A percentile compares a stretch with the other conserved stretches of the same genome.
phyloP scores from a whole-genome alignment of 1,140 invertebrate genomes.

The Listronotus bonariensis region DNA sequence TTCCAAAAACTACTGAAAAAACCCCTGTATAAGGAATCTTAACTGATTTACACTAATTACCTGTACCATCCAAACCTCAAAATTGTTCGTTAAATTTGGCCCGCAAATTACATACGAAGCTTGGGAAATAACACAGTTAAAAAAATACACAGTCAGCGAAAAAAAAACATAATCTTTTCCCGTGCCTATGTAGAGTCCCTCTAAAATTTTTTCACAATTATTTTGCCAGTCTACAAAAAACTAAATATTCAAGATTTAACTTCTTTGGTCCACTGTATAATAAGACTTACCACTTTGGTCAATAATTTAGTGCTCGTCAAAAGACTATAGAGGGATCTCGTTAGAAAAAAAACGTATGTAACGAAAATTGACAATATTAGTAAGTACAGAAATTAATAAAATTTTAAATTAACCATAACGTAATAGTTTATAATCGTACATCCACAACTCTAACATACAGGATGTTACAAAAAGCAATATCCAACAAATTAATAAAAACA shows the following conservation, averaged over 20 bases:
- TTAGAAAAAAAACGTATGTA: neutral
- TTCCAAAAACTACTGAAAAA: no score
- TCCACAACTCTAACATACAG: conserved; percentile 6
- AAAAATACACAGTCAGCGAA: conserved; percentile 8
- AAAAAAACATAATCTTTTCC: neutral
- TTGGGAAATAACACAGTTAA: neutral
- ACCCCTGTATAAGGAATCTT: no score
- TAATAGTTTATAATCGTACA: neutral
- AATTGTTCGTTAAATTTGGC: no score
- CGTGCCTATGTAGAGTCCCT: neutral
- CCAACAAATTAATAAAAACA: neutral
- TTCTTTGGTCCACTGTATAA: conserved; percentile 18
- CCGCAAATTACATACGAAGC: no score
- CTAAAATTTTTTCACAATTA: conserved; percentile 13
- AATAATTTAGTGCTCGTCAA: neutral
- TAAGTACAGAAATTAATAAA: neutral
- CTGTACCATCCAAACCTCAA: neutral
- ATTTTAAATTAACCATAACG: neutral
- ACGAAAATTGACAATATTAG: conserved; percentile 6
- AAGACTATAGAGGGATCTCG: conserved; percentile 9
- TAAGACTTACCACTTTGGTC: no score
- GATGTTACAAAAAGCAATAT: neutral
- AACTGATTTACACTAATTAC: no score
- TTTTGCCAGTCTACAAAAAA: conserved; percentile 8
- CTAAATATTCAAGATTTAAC: neutral